phyloP scores from a whole-genome alignment of 2,113 vertebrate species.

The Lepisosteus osseus region DNA sequence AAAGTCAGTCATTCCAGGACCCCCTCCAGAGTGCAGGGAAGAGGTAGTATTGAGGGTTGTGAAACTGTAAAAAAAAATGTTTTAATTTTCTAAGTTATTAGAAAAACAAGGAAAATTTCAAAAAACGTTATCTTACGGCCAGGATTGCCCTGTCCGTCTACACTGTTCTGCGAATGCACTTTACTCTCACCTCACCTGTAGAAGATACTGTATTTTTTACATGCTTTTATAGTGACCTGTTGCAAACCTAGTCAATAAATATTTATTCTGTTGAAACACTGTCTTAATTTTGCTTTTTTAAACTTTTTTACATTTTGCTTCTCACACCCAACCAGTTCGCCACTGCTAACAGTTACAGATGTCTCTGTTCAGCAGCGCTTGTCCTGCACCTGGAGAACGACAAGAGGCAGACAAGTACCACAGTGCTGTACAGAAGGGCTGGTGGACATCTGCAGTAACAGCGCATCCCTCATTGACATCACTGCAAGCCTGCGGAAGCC shows the following conservation, averaged over 20 bases:
- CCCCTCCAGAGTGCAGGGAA: not conserved
- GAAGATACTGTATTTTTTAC: slow-evolving; percentile 30
- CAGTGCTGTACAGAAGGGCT: no score
- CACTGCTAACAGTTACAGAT: no score
- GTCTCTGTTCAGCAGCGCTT: no score
- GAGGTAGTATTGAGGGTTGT: slow-evolving; percentile 6
- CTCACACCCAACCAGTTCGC: no score
- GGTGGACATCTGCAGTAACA: no score
- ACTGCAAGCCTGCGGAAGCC: no score
- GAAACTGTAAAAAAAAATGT: not conserved
- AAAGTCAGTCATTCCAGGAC: not conserved
- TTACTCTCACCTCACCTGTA: slow-evolving; percentile 34
- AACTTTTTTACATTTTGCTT: no score
- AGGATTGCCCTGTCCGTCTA: slow-evolving; percentile 14
- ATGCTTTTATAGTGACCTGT: slow-evolving; percentile 49
- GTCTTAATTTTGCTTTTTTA: slow-evolving; percentile 16
- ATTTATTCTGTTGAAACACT: slow-evolving; percentile 29
- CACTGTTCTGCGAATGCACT: slow-evolving; percentile 38
- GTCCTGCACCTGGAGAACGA: no score
- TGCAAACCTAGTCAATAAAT: slow-evolving; percentile 52
- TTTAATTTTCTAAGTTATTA: not conserved
- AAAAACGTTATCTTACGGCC: not conserved
- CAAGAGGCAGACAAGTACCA: no score
- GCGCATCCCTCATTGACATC: no score
- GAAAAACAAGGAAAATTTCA: no score